Conservation (phyloP, 1,140 invertebrate genomes). For the Holotrichia oblita region DNA sequence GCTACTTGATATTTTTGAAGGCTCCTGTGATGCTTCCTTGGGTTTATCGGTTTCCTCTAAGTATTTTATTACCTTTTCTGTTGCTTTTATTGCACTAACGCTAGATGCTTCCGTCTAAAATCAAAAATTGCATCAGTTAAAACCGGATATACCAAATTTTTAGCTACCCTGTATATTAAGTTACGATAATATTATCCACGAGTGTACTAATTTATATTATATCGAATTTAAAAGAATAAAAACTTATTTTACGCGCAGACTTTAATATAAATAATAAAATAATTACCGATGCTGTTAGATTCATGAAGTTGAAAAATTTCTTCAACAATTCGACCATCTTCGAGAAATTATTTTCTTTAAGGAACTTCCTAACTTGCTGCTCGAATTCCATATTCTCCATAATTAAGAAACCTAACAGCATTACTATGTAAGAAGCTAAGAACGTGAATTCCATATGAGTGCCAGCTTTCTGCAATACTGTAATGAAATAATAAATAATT, state of each 20-base stretch:
- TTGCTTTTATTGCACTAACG: conserved; percentile 80
- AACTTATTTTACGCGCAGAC: too few relatives aligned
- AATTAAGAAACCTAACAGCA: conserved; percentile 91
- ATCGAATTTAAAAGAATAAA: too few relatives aligned
- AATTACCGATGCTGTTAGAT: conserved; percentile 93
- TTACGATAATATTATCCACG: too few relatives aligned
- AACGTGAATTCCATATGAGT: conserved; percentile 99
- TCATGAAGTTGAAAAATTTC: conserved; percentile 97
- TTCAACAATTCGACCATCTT: conserved; percentile 89
- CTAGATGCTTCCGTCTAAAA: conserved; percentile 77
- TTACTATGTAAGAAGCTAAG: conserved; percentile 92
- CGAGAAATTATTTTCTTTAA: conserved; percentile 82
- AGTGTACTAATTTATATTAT: too few relatives aligned
- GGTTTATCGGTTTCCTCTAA: conserved; percentile 73
- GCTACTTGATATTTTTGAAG: conserved; percentile 40
- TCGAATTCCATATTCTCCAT: conserved; percentile 85
- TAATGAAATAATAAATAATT: conserved; percentile 56
- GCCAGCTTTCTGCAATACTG: conserved; percentile 94
- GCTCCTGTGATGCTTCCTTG: conserved; percentile 37
- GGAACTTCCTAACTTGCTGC: conserved; percentile 74
- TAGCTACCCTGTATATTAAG: too few relatives aligned
- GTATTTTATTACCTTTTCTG: conserved; percentile 81
- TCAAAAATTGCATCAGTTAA: conserved; percentile 45
- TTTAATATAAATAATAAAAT: conserved; percentile 55
- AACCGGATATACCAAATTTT: too few relatives aligned